These are phyloP conservation scores for Leistus spinibarbis DNA, from an alignment of 2,888 invertebrate species.

Conservation along the genomic window DNA sequence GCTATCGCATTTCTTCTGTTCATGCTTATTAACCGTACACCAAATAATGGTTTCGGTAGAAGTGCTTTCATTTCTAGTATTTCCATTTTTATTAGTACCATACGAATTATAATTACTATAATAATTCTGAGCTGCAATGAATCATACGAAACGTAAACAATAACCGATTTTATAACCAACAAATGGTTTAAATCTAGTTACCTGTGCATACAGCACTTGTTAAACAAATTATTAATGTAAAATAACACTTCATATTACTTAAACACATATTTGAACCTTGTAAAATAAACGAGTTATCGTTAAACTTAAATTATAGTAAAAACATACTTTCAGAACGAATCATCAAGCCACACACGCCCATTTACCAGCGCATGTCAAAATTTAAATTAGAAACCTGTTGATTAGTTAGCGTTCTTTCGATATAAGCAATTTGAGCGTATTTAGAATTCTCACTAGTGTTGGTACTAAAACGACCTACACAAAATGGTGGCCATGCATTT, in stretches of 20 bases:
- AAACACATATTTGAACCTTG: not conserved
- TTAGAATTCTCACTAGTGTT: too few species aligned
- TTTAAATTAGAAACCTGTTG: not conserved
- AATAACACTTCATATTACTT: not conserved
- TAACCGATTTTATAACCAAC: conserved; percentile 2
- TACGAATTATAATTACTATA: conserved; percentile 20
- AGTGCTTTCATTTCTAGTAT: conserved; percentile 2
- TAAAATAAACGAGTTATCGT: not conserved
- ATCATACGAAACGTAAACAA: conserved; percentile 16
- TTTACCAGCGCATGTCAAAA: not conserved
- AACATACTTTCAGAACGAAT: not conserved
- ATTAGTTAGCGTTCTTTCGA: not conserved
- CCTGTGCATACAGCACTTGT: conserved; percentile 13
- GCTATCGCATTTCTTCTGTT: conserved; percentile 82
- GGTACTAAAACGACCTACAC: too few species aligned
- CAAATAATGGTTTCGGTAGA: conserved; percentile 62
- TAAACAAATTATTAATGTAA: not conserved
- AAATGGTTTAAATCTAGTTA: not conserved
- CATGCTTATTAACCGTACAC: conserved; percentile 83
- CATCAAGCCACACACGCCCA: not conserved
- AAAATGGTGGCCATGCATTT: too few species aligned
- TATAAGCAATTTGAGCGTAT: too few species aligned
- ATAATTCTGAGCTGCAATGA: conserved; percentile 27
- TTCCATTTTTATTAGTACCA: not conserved
- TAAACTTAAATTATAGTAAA: not conserved